Percentiles rank a stretch among this genome's conserved stretches.
Conservation (phyloP, 2,797 vertebrate species). For the Aldrovandia affinis region DNA sequence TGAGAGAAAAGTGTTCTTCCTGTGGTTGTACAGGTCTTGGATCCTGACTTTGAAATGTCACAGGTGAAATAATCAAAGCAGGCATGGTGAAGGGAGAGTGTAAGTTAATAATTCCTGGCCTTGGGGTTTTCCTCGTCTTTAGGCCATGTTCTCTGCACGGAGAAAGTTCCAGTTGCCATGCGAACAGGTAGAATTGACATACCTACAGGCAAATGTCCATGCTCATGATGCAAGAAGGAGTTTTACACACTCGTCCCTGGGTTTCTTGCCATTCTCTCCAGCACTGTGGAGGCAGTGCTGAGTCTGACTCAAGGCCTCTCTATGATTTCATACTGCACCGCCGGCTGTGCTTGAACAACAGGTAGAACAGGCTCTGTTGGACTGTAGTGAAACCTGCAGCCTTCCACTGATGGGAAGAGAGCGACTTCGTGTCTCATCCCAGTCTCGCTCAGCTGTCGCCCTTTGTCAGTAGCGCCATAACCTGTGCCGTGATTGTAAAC, state of each 20-base stretch:
- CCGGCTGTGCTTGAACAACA: slow-evolving; percentile 12
- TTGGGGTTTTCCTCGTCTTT: neutral
- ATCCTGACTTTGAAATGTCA: neutral
- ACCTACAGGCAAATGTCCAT: neutral
- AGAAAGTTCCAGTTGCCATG: neutral
- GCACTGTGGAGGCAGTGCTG: neutral
- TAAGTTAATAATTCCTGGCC: neutral
- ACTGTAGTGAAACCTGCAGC: slow-evolving; percentile 14
- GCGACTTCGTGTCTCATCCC: neutral
- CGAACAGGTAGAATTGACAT: neutral
- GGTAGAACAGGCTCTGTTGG: slow-evolving; percentile 19
- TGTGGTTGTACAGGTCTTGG: neutral
- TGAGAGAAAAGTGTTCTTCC: neutral
- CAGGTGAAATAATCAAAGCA: no score
- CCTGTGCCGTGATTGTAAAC: neutral
- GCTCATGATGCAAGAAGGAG: neutral
- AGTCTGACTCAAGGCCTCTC: neutral
- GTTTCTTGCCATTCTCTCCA: neutral
- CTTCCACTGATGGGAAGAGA: neutral
- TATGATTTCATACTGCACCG: neutral
- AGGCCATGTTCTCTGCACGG: neutral
- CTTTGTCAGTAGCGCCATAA: neutral
- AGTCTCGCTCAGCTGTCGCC: neutral
- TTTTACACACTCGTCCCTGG: slow-evolving; percentile 1
- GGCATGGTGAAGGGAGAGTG: neutral